phyloP scores from a whole-genome alignment of 2,797 vertebrate species.

The Cygnus olor region DNA sequence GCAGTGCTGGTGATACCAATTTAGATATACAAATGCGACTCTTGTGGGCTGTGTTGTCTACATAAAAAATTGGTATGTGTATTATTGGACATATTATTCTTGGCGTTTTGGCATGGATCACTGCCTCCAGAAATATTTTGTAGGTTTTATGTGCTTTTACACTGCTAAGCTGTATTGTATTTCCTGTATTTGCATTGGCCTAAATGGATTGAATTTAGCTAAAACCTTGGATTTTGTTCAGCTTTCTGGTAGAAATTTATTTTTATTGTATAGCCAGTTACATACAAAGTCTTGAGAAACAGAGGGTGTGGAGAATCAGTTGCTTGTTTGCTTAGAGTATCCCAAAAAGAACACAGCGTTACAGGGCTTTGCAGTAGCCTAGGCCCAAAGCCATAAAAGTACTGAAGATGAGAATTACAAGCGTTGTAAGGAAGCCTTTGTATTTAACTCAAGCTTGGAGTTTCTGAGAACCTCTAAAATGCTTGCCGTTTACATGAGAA shows the following conservation, averaged over 20 bases:
- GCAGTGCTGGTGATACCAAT: neutral
- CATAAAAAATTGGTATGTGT: neutral
- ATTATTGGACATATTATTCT: constrained; percentile 38
- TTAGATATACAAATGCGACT: neutral
- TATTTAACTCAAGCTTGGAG: neutral
- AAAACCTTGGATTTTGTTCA: constrained; percentile 62
- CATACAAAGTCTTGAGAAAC: neutral
- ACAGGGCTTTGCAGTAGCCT: neutral
- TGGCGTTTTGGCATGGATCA: constrained; percentile 29
- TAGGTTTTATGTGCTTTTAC: constrained; percentile 51
- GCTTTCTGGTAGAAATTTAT: constrained; percentile 51
- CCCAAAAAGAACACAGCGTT: neutral
- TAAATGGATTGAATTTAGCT: constrained; percentile 33
- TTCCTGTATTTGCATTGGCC: constrained; percentile 66
- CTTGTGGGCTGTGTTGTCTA: neutral
- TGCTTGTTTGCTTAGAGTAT: constrained; percentile 8
- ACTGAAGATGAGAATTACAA: neutral
- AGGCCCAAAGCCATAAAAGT: neutral
- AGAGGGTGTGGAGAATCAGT: neutral
- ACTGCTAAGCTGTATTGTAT: constrained; percentile 44
- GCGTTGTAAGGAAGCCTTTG: neutral
- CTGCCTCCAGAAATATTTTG: constrained; percentile 57
- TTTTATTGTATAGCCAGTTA: constrained; percentile 45
- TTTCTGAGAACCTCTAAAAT: neutral
- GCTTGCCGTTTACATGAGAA: accelerated